Percentiles rank a stretch among this genome's conserved stretches.
Conservation (phyloP, 2,888 invertebrate genomes). For the Callinectes sapidus region DNA sequence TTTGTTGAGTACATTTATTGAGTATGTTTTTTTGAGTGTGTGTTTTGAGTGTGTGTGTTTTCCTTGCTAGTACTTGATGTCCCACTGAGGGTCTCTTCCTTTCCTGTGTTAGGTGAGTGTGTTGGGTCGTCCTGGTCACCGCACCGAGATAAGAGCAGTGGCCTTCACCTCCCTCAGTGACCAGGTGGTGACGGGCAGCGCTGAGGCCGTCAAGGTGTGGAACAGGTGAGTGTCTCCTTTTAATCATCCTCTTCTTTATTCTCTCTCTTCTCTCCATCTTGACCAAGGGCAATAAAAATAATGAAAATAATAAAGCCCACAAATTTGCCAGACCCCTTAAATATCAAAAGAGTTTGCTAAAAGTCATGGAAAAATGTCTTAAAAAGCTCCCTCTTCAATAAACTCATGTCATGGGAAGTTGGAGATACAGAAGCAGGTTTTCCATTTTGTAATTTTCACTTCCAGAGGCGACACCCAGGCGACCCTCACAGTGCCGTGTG, state of each 20-base stretch:
- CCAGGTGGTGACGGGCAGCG: slow-evolving; percentile 90
- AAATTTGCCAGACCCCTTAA: too few species aligned
- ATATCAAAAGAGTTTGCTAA: too few species aligned
- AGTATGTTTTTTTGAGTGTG: too few species aligned
- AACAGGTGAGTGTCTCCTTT: slow-evolving; percentile 54
- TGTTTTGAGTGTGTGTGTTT: too few species aligned
- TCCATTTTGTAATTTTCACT: background rate
- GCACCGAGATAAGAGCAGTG: slow-evolving; percentile 90
- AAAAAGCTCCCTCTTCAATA: too few species aligned
- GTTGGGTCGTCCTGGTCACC: slow-evolving; percentile 85
- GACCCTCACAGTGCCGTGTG: slow-evolving; percentile 83
- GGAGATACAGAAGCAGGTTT: too few species aligned
- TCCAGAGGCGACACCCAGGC: slow-evolving; percentile 77
- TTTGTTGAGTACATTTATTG: too few species aligned
- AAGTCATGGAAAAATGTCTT: too few species aligned
- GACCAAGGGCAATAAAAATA: too few species aligned
- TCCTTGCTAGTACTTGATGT: background rate
- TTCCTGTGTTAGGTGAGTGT: slow-evolving; percentile 11
- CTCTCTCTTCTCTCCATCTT: background rate
- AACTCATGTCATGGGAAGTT: too few species aligned
- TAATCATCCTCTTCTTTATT: background rate
- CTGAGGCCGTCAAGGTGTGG: slow-evolving; percentile 82
- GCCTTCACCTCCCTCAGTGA: slow-evolving; percentile 93
- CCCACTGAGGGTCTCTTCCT: background rate
- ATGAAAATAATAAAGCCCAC: too few species aligned